These are phyloP conservation scores for Amphipyra tragopoginis DNA, from an alignment of 2,888 invertebrate genomes.

Conservation along the genomic window DNA sequence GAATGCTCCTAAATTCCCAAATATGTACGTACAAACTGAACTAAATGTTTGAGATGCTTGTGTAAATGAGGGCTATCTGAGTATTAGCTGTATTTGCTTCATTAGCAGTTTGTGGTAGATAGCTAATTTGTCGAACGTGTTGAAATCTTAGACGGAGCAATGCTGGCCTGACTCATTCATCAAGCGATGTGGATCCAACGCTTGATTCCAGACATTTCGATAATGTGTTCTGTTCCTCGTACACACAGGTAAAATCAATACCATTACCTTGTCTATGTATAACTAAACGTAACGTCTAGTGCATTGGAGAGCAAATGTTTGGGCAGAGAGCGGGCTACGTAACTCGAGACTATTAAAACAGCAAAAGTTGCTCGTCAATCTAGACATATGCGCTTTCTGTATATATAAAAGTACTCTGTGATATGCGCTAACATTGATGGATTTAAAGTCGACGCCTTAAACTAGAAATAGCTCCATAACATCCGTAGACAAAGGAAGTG, in stretches of 20 bases:
- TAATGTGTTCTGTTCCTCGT: constrained; percentile 15
- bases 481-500: too few relatives aligned
- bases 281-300: constrained; percentile 30
- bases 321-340: neutral
- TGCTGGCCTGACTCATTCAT: constrained; percentile 28
- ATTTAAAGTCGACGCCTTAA: too few relatives aligned
- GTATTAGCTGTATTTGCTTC: constrained; percentile 37
- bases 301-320: constrained; percentile 26
- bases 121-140: constrained; percentile 21
- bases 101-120: constrained; percentile 16
- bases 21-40: constrained; percentile 13
- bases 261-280: constrained; percentile 17
- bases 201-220: constrained; percentile 22
- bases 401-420: too few relatives aligned
- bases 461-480: too few relatives aligned
- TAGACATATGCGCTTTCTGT: too few relatives aligned
- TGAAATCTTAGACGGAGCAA: constrained; percentile 46
- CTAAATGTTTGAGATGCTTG: constrained; percentile 16
- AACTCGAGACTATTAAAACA: too few relatives aligned
- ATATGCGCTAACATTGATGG: too few relatives aligned
- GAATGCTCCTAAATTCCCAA: neutral
- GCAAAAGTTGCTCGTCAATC: too few relatives aligned
- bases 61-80: constrained; percentile 20
- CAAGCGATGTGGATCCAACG: constrained; percentile 8
- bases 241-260: constrained; percentile 40